phyloP scores from a whole-genome alignment of 2,888 invertebrate genomes.

The Iphiclides podalirius region DNA sequence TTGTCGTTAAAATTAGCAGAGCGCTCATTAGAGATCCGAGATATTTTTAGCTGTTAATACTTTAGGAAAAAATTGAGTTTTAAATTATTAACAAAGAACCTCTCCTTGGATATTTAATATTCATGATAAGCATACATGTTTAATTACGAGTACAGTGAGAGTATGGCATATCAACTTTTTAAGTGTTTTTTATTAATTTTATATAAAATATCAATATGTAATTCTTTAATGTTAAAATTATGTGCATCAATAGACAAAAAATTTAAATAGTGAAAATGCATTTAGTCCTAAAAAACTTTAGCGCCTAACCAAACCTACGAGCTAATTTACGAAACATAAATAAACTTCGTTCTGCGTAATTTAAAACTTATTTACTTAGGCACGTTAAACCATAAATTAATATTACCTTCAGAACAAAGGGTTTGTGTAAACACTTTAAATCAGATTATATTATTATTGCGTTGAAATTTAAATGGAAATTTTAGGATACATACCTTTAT shows the following conservation, averaged over 20 bases:
- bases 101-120: too few species aligned
- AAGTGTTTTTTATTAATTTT: too few species aligned
- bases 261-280: too few species aligned
- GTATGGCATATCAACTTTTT: too few species aligned
- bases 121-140: too few species aligned
- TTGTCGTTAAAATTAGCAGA: slow-evolving; percentile 16
- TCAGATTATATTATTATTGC: slow-evolving; percentile 22
- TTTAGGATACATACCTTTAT: not conserved
- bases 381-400: slow-evolving; percentile 23
- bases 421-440: slow-evolving; percentile 19
- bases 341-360: slow-evolving; percentile 16
- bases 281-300: too few species aligned
- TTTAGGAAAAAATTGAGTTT: not conserved
- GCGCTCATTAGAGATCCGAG: slow-evolving; percentile 7
- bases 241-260: too few species aligned
- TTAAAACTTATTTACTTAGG: slow-evolving; percentile 25
- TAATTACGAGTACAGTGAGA: too few species aligned
- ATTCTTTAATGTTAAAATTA: too few species aligned
- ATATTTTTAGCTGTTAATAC: slow-evolving; percentile 3
- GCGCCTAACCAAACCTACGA: not conserved
- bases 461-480: slow-evolving; percentile 14
- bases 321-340: slow-evolving; percentile 9
- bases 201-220: too few species aligned
- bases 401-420: slow-evolving; percentile 17
- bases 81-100: not conserved